Percentiles rank a stretch among this genome's conserved stretches.
Evolutionary conservation across 2,113 vertebrate species (phyloP).

Genomic region (Oophaga pumilio): DNA sequence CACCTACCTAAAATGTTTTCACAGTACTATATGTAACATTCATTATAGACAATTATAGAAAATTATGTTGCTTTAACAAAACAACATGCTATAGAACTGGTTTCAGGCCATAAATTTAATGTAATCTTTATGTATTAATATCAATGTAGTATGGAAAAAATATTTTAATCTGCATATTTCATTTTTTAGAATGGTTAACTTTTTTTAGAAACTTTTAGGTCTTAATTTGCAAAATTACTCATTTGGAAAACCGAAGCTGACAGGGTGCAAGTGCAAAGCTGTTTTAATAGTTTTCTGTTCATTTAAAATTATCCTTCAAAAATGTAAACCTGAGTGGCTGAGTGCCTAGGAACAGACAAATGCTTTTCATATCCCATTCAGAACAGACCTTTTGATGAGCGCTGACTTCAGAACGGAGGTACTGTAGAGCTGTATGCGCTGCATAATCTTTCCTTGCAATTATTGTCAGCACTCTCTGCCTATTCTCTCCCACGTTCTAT

Average conservation of each 20-base stretch:
- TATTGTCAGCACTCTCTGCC: slow-evolving; percentile 65
- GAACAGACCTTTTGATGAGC: slow-evolving; percentile 60
- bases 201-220: neutral
- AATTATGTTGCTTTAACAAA: neutral
- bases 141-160: neutral
- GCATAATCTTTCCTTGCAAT: slow-evolving; percentile 63
- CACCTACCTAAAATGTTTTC: too few relatives aligned
- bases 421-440: slow-evolving; percentile 59
- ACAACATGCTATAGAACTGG: neutral
- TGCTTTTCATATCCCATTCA: slow-evolving; percentile 57
- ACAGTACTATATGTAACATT: neutral
- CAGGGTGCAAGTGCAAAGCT: slow-evolving; percentile 8
- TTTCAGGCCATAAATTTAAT: neutral
- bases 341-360: slow-evolving; percentile 57
- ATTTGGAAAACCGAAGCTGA: slow-evolving; percentile 20
- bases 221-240: neutral
- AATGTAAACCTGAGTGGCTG: slow-evolving; percentile 21
- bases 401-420: slow-evolving; percentile 55
- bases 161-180: neutral
- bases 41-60: neutral
- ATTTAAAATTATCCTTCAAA: slow-evolving; percentile 41
- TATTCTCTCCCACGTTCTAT: slow-evolving; percentile 61
- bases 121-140: neutral
- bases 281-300: slow-evolving; percentile 23
- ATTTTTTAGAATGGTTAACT: neutral